Percentiles rank a stretch among this genome's conserved stretches.
phyloP scores from a whole-genome alignment of 1,140 invertebrate genomes.

The Aricia agestis region DNA sequence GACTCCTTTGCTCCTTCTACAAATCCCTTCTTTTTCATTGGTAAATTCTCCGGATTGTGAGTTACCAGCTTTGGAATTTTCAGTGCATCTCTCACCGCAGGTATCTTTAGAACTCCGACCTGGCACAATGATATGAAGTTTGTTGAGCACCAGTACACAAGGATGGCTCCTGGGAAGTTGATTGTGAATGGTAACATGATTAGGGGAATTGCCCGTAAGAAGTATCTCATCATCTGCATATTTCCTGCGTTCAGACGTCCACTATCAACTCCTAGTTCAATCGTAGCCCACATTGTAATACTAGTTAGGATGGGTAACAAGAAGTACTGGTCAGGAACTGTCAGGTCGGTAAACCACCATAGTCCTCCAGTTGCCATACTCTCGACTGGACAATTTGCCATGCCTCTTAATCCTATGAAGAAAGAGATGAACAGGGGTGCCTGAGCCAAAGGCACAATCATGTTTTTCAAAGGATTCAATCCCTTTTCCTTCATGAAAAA shows the following conservation, averaged over 20 bases:
- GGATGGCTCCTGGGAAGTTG: conserved; percentile 92
- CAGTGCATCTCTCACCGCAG: conserved; percentile 84
- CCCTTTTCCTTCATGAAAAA: conserved; percentile 88
- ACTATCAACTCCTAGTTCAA: conserved; percentile 90
- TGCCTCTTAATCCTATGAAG: conserved; percentile 88
- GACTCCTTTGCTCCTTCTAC: conserved; percentile 87
- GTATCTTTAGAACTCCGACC: conserved; percentile 86
- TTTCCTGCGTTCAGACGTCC: conserved; percentile 79
- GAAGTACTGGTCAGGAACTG: conserved; percentile 92
- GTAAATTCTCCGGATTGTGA: conserved; percentile 77
- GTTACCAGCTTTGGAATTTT: conserved; percentile 83
- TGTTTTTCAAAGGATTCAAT: conserved; percentile 87
- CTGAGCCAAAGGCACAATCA: conserved; percentile 89
- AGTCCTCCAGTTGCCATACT: conserved; percentile 93
- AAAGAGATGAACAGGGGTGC: conserved; percentile 94
- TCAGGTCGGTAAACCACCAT: conserved; percentile 95
- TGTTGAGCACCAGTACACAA: conserved; percentile 93
- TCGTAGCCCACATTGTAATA: conserved; percentile 85
- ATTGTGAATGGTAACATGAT: conserved; percentile 90
- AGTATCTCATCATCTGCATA: conserved; percentile 83
- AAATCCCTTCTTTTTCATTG: conserved; percentile 86
- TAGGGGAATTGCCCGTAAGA: conserved; percentile 85
- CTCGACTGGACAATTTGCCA: conserved; percentile 92
- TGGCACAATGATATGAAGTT: conserved; percentile 93
- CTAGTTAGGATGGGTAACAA: conserved; percentile 91